A percentile compares a stretch with the other conserved stretches of the same genome.
Conservation (phyloP, 2,888 invertebrate species). For the Metopia argyrocephala region DNA sequence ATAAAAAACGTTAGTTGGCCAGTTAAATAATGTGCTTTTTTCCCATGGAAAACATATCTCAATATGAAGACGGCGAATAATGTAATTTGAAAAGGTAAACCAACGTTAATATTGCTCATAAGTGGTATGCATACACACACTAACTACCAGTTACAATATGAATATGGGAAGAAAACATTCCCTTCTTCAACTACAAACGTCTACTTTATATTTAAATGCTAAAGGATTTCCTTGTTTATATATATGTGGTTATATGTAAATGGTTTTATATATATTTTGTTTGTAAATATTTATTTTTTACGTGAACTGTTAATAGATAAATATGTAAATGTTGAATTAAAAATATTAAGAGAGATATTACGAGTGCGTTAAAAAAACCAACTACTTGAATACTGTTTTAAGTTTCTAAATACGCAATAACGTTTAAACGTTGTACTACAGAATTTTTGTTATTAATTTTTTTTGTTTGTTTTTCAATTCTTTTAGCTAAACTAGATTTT, state of each 20-base stretch:
- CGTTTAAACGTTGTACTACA: slow-evolving; percentile 37
- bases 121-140: too few relatives aligned
- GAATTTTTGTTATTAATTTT: background rate
- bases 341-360: slow-evolving; percentile 46
- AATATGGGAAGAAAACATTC: too few relatives aligned
- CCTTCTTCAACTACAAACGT: slow-evolving; percentile 44
- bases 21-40: too few relatives aligned
- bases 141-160: too few relatives aligned
- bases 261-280: background rate
- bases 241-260: too few relatives aligned
- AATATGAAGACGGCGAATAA: too few relatives aligned
- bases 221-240: too few relatives aligned
- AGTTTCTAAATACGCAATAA: background rate
- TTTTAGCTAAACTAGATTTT: slow-evolving; percentile 22
- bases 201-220: too few relatives aligned
- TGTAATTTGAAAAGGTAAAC: too few relatives aligned
- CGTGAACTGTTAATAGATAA: background rate
- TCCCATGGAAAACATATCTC: too few relatives aligned
- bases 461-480: background rate
- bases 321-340: slow-evolving; percentile 9
- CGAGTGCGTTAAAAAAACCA: slow-evolving; percentile 31
- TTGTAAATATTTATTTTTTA: slow-evolving; percentile 5
- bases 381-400: slow-evolving; percentile 23
- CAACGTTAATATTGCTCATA: too few relatives aligned
- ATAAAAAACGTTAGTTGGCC: background rate